phyloP scores from a whole-genome alignment of 2,888 invertebrate genomes.

The Stramonita haemastoma region DNA sequence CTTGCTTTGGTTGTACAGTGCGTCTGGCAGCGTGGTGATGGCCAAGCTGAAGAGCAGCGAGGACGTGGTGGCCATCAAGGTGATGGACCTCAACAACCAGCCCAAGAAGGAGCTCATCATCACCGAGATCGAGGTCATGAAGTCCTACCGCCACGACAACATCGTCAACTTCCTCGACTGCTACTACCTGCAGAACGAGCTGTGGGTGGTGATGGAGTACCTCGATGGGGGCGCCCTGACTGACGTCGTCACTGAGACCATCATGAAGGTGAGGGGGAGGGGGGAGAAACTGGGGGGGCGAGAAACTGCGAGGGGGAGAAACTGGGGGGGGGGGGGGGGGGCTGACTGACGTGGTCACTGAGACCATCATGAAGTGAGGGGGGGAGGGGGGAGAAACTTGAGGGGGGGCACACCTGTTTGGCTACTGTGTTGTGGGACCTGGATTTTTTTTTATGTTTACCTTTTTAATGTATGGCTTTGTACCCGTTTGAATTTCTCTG shows the following conservation, averaged over 20 bases:
- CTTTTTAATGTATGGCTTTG: too few relatives aligned
- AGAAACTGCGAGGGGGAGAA: too few relatives aligned
- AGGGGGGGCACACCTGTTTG: not conserved
- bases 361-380: too few relatives aligned
- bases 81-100: slow-evolving; percentile 95
- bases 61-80: slow-evolving; percentile 93
- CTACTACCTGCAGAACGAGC: slow-evolving; percentile 91
- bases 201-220: slow-evolving; percentile 98
- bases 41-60: slow-evolving; percentile 87
- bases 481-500: too few relatives aligned
- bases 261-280: slow-evolving; percentile 85
- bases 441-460: too few relatives aligned
- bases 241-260: slow-evolving; percentile 97
- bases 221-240: slow-evolving; percentile 92
- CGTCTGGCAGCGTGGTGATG: slow-evolving; percentile 94
- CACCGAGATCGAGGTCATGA: slow-evolving; percentile 87
- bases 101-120: slow-evolving; percentile 96
- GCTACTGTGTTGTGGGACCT: too few relatives aligned
- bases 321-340: too few relatives aligned
- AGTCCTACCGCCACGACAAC: slow-evolving; percentile 89
- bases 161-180: slow-evolving; percentile 96
- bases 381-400: not conserved
- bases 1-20: too few relatives aligned
- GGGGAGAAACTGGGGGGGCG: slow-evolving; percentile 79
- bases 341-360: too few relatives aligned